Evolutionary conservation across 2,888 invertebrate genomes (phyloP), one percentile per base, ranked within the genome.

Genomic region (Morpho deidamia): DNA sequence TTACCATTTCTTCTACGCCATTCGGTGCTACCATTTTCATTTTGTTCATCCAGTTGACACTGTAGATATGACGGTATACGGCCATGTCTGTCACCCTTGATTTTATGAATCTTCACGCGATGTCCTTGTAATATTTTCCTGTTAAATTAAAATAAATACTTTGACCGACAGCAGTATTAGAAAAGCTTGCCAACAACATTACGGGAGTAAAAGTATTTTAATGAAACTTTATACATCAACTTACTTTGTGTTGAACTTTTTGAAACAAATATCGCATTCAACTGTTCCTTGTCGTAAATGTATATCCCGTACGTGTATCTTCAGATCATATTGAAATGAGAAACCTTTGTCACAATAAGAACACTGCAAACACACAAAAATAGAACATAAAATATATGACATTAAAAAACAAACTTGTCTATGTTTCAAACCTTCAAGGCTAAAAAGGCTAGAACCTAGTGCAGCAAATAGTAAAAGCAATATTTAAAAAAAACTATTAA

Each of bases 71-170:
- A 73, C 0, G 88, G 88, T 3, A 85, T 53, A 2, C 88, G 76
- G 1, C 88, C 88, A 44, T 81, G 81, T 53, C 81, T 69, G 51
- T 83, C 85, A 0, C 81, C 77, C 72, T 83, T 86, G 35, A 89
- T 78, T 65, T 88, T 88, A 62, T 88, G 88, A 49, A 88, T 78
- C 61, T 87, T 89, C 72, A 69, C 77, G 57, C 77, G 72, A 59
- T 89, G 88, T 0, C 86, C 88, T 72, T 83, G 83, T 54, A 89
- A 67, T 66, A 87, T 88, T 78, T 89, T 88, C 60, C 88, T 89
- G 71, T 10, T 42, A 46, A 54, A 42, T 8, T 9, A 42, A 44
- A 41, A 32, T 8, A 12, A 38, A 10, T 11, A 44, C n/a, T 44
- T 43, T 5, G 5, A 23, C 23, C 5, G 5, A 23, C 23, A 5